phyloP scores from a whole-genome alignment of 2,888 invertebrate species.

The Pristionchus mayeri region DNA sequence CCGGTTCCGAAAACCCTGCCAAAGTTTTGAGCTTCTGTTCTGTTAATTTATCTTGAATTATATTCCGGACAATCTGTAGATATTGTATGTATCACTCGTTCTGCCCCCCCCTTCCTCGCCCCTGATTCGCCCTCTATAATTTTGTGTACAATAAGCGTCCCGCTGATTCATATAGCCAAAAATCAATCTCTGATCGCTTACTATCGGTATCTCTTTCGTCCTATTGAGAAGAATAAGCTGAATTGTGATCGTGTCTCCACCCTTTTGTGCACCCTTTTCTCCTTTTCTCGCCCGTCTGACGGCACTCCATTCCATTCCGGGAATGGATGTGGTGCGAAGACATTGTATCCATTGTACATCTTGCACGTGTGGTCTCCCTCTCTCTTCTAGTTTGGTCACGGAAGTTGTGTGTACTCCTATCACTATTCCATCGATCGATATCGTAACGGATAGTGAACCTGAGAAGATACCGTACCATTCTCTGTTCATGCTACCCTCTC shows the following conservation, averaged over 20 bases:
- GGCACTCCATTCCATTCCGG: too few species aligned
- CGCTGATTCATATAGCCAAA: not conserved
- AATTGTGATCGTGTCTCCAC: not conserved
- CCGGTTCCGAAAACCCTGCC: not conserved
- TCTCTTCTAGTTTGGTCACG: conserved; percentile 23
- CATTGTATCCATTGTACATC: not conserved
- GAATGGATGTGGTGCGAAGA: not conserved
- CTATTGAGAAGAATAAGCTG: not conserved
- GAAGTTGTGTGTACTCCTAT: not conserved
- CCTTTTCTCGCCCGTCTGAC: too few species aligned
- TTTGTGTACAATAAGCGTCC: not conserved
- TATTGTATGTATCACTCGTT: conserved; percentile 5
- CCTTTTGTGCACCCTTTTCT: not conserved
- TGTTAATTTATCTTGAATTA: not conserved
- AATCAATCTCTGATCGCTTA: not conserved
- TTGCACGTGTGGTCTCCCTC: not conserved
- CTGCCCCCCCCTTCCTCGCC: not conserved
- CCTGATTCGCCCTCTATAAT: not conserved
- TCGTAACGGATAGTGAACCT: not conserved
- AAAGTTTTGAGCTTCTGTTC: not conserved
- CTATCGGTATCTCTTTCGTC: conserved; percentile 40
- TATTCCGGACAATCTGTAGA: not conserved
- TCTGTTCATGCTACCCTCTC: not conserved
- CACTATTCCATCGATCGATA: not conserved
- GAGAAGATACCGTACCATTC: conserved; percentile 3